These are phyloP conservation scores for Hemibates koningsi DNA, from an alignment of 2,113 vertebrate genomes.

Conservation along the genomic window DNA sequence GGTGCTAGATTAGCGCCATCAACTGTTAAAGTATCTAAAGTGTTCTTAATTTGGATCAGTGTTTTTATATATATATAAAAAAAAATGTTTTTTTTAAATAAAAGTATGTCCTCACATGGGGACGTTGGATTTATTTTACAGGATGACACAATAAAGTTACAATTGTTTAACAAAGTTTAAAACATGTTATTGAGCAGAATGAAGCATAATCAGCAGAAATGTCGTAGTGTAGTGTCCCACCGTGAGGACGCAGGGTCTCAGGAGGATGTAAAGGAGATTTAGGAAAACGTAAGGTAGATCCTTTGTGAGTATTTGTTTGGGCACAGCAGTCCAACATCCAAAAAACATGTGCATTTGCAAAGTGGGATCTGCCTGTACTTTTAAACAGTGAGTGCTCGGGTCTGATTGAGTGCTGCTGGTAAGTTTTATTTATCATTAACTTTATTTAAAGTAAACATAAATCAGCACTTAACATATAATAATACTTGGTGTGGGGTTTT, in stretches of 20 bases:
- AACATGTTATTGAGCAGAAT: neutral
- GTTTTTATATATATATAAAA: neutral
- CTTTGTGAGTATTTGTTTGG: neutral
- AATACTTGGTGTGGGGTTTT: neutral
- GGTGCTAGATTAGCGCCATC: neutral
- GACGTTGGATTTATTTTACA: neutral
- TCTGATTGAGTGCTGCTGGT: neutral
- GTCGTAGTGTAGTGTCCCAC: neutral
- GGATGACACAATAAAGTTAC: neutral
- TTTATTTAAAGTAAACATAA: neutral
- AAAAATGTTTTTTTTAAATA: rapidly evolving
- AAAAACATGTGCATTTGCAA: neutral
- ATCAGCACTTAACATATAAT: neutral
- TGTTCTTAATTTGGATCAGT: neutral
- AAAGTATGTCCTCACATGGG: neutral
- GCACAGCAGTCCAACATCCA: neutral
- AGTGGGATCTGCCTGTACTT: neutral
- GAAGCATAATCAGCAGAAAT: neutral
- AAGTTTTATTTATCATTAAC: neutral
- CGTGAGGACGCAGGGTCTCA: neutral
- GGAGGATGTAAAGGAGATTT: neutral
- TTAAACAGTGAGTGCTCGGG: neutral
- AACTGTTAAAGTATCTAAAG: neutral
- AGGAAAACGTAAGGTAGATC: neutral
- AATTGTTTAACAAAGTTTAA: neutral